These are phyloP conservation scores for Zingel zingel DNA, from an alignment of 2,113 vertebrate genomes.

Conservation along the genomic window DNA sequence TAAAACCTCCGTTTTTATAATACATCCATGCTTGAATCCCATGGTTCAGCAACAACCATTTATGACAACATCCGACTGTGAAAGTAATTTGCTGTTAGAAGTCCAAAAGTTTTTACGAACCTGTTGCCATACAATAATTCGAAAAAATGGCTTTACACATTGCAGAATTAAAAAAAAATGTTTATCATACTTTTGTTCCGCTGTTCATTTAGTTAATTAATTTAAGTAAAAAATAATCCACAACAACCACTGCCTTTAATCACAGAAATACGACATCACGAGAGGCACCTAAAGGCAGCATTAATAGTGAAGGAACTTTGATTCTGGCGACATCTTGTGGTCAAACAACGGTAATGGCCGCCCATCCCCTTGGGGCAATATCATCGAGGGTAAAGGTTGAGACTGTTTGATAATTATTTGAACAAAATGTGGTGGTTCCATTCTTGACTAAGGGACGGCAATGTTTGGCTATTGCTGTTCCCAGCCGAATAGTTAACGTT, in stretches of 20 bases:
- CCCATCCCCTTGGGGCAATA: neutral
- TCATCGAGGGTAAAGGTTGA: neutral
- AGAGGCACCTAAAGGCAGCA: constrained; percentile 16
- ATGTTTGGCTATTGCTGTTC: neutral
- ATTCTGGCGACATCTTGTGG: constrained; percentile 63
- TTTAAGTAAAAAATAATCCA: neutral
- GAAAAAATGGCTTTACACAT: neutral
- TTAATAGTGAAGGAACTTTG: accelerated
- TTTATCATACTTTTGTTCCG: neutral
- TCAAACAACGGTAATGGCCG: neutral
- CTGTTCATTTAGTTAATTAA: neutral
- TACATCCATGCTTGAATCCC: too few species aligned
- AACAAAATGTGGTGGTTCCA: neutral
- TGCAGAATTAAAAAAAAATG: neutral
- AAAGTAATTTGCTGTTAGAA: neutral
- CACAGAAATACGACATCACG: accelerated
- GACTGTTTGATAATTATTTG: neutral
- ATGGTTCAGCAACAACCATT: neutral
- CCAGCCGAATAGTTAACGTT: neutral
- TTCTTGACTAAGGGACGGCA: neutral
- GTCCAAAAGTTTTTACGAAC: neutral
- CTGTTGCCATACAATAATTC: neutral
- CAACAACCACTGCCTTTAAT: neutral
- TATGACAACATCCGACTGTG: neutral
- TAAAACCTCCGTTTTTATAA: neutral